phyloP scores from a whole-genome alignment of 2,797 vertebrate genomes.

The Enteromius radiatus region DNA sequence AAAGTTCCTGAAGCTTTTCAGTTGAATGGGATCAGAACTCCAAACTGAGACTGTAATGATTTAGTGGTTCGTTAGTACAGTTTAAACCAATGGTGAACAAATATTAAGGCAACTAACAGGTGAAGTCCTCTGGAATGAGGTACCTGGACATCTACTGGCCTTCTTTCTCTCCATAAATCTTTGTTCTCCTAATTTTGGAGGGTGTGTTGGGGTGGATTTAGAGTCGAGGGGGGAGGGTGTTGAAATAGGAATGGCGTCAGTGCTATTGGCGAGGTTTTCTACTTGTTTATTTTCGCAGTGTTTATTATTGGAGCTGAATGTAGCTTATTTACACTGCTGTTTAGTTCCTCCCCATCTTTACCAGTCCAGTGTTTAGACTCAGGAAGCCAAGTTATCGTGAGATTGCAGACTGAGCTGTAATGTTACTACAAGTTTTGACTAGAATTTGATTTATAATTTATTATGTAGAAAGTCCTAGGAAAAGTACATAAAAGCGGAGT shows the following conservation, averaged over 20 bases:
- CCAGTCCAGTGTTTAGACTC: conserved; percentile 70
- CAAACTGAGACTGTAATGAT: neutral
- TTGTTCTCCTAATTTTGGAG: conserved; percentile 61
- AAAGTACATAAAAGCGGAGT: neutral
- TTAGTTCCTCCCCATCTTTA: conserved; percentile 66
- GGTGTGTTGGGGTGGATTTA: conserved; percentile 18
- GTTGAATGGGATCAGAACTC: neutral
- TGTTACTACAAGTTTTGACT: conserved; percentile 23
- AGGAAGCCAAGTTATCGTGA: conserved; percentile 71
- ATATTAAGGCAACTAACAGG: neutral
- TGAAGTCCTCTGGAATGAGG: neutral
- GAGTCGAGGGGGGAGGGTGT: conserved; percentile 56
- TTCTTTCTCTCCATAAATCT: conserved; percentile 63
- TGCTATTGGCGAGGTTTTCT: conserved; percentile 60
- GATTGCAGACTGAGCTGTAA: conserved; percentile 70
- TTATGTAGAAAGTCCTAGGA: neutral
- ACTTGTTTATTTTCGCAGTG: conserved; percentile 72
- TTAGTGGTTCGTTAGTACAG: neutral
- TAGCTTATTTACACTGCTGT: conserved; percentile 72
- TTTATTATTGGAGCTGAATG: conserved; percentile 79
- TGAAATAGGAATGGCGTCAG: conserved; percentile 68
- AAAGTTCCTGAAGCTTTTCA: neutral
- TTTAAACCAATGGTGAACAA: neutral
- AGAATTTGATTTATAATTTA: neutral
- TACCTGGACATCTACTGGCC: conserved; percentile 8